Percentiles rank a stretch among this genome's conserved stretches.
phyloP scores from a whole-genome alignment of 2,113 vertebrate species.

The Bos taurus region DNA sequence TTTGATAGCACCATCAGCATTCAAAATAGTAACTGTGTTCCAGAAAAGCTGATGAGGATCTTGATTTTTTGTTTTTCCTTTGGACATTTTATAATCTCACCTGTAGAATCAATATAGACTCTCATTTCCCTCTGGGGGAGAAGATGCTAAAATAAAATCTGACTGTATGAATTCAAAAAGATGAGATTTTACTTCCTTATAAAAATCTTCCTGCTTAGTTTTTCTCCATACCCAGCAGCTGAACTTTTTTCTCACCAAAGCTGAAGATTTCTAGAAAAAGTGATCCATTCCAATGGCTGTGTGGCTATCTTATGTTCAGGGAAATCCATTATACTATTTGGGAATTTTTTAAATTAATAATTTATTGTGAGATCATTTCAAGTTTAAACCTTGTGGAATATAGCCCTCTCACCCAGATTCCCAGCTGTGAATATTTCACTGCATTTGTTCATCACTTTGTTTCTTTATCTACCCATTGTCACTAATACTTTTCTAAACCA shows the following conservation, averaged over 20 bases:
- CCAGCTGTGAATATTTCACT: background rate
- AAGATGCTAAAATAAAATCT: background rate
- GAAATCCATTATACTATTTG: background rate
- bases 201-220: background rate
- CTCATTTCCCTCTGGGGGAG: background rate
- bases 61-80: background rate
- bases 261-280: background rate
- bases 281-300: background rate
- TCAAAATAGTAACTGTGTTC: background rate
- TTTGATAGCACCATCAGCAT: background rate
- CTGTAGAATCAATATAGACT: background rate
- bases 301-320: background rate
- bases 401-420: background rate
- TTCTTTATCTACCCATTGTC: background rate
- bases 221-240: background rate
- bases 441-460: background rate
- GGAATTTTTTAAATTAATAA: background rate
- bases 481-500: background rate
- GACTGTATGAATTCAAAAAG: background rate
- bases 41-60: background rate
- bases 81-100: background rate
- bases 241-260: background rate
- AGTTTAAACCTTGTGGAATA: background rate
- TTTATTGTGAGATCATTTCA: background rate
- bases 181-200: background rate